Percentiles rank a stretch among this genome's conserved stretches.
Evolutionary conservation across 1,140 invertebrate genomes (phyloP).

Genomic region (Globodera rostochiensis): DNA sequence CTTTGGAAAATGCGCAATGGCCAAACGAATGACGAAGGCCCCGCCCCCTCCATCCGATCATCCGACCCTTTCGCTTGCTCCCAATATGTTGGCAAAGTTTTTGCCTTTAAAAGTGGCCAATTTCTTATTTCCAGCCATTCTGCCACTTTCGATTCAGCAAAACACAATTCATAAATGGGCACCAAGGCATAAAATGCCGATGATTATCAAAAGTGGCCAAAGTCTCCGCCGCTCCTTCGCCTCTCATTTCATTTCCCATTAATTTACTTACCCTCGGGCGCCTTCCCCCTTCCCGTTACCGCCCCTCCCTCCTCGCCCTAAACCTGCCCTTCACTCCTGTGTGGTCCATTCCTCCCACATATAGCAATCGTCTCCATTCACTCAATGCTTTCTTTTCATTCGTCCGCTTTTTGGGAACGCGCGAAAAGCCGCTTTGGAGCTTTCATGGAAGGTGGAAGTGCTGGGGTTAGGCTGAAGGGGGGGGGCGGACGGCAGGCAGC

Average conservation of each 20-base stretch:
- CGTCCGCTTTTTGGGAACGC: neutral
- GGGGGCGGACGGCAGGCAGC: too few relatives aligned
- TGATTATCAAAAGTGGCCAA: neutral
- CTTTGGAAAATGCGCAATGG: neutral
- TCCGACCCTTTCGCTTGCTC: neutral
- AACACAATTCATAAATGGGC: neutral
- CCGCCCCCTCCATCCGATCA: neutral
- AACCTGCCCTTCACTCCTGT: neutral
- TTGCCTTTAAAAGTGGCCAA: neutral
- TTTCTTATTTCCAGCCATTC: neutral
- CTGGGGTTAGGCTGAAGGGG: neutral
- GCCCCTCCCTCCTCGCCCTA: neutral
- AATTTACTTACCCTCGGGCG: too few relatives aligned
- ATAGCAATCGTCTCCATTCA: neutral
- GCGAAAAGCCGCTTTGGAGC: conserved; percentile 7
- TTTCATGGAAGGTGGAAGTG: neutral
- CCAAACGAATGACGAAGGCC: neutral
- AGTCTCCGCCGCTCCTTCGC: neutral
- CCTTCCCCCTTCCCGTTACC: neutral
- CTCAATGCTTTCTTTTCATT: neutral
- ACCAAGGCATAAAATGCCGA: too few relatives aligned
- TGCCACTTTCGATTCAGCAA: neutral
- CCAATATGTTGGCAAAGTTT: neutral
- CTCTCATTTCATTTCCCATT: neutral
- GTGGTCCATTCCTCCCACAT: neutral